Conservation (phyloP, 2,888 invertebrate genomes). For the Ennomos erosarius region DNA sequence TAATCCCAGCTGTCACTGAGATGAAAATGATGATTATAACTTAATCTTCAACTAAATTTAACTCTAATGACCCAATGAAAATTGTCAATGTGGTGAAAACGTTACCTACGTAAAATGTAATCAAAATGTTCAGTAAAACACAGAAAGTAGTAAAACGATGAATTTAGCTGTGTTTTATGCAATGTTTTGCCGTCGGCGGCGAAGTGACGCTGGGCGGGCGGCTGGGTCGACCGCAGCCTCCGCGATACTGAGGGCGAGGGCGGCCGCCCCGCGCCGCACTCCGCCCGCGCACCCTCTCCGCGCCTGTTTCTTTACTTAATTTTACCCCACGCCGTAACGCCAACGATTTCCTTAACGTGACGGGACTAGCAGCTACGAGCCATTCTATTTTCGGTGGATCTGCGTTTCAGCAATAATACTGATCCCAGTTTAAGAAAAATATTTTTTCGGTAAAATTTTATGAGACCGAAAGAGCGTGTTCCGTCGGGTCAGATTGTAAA, state of each 20-base stretch:
- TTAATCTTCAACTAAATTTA: conserved; percentile 24
- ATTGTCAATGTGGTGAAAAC: not conserved
- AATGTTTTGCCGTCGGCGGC: conserved; percentile 62
- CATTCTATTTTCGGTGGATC: conserved; percentile 46
- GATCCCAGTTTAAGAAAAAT: conserved; percentile 33
- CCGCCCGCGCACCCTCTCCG: conserved; percentile 56
- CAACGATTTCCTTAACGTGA: conserved; percentile 70
- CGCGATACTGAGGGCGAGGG: conserved; percentile 77
- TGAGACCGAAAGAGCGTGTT: conserved; percentile 43
- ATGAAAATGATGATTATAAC: conserved; percentile 45
- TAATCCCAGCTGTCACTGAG: conserved; percentile 51
- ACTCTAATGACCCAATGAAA: not conserved
- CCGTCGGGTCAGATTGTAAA: conserved; percentile 52
- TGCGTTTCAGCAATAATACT: conserved; percentile 42
- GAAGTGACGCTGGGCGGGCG: conserved; percentile 68
- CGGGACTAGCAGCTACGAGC: conserved; percentile 49
- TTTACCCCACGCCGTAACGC: conserved; percentile 69
- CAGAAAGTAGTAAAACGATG: conserved; percentile 20
- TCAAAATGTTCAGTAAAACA: conserved; percentile 2
- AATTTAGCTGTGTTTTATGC: conserved; percentile 42
- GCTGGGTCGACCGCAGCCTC: conserved; percentile 78
- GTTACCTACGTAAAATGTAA: not conserved
- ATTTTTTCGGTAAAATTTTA: conserved; percentile 34
- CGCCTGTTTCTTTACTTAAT: conserved; percentile 74
- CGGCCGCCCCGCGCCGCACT: conserved; percentile 47